phyloP scores from a whole-genome alignment of 2,888 invertebrate species.

The Leptinotarsa haldemani region DNA sequence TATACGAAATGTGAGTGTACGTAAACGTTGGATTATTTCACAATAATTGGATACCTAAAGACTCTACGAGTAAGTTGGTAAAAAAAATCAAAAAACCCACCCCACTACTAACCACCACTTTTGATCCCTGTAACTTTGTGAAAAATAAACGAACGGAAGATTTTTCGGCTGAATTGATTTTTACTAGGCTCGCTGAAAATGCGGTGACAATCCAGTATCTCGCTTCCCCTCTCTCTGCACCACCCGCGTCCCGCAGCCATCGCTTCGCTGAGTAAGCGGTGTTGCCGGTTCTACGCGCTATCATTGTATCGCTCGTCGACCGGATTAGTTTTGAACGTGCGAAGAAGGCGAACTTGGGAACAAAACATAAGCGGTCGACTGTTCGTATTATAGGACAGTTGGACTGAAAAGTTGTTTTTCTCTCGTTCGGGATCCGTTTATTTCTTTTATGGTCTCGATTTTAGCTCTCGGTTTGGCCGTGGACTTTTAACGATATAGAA shows the following conservation, averaged over 20 bases:
- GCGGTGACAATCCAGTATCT: slow-evolving; percentile 58
- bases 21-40: slow-evolving; percentile 40
- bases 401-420: slow-evolving; percentile 53
- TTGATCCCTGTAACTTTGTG: slow-evolving; percentile 14
- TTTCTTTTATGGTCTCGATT: slow-evolving; percentile 38
- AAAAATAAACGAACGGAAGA: slow-evolving; percentile 29
- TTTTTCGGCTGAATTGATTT: slow-evolving; percentile 52
- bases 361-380: slow-evolving; percentile 45
- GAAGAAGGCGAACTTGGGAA: slow-evolving; percentile 50
- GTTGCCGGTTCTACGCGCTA: slow-evolving; percentile 56
- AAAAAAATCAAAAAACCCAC: slow-evolving; percentile 32
- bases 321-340: slow-evolving; percentile 46
- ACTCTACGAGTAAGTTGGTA: slow-evolving; percentile 46
- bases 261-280: slow-evolving; percentile 41
- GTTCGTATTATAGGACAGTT: slow-evolving; percentile 58
- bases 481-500: slow-evolving; percentile 37
- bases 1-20: slow-evolving; percentile 44
- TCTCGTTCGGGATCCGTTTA: slow-evolving; percentile 42
- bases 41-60: slow-evolving; percentile 36
- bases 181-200: slow-evolving; percentile 38
- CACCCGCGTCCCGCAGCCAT: slow-evolving; percentile 43
- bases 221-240: slow-evolving; percentile 49
- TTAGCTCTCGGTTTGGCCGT: slow-evolving; percentile 27
- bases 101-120: slow-evolving; percentile 41
- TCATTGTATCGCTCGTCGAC: slow-evolving; percentile 55